Conservation (phyloP, 2,888 invertebrate genomes). For the Liodrosophila aerea region DNA sequence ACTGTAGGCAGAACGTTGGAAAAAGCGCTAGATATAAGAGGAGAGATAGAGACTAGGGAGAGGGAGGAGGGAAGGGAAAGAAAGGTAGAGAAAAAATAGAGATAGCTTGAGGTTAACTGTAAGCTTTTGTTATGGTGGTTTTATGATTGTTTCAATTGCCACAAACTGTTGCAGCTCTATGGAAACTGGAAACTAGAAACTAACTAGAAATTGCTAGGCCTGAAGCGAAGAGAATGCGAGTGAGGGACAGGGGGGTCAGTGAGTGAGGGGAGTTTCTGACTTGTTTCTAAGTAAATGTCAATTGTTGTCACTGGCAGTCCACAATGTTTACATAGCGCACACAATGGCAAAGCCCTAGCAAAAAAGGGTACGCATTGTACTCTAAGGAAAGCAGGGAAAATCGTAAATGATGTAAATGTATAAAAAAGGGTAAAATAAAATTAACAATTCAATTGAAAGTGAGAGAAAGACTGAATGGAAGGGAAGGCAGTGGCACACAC, state of each 20-base stretch:
- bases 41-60: background rate
- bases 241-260: background rate
- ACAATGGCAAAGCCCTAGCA: conserved; percentile 59
- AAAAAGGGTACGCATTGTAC: conserved; percentile 40
- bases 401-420: conserved; percentile 46
- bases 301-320: conserved; percentile 60
- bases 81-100: background rate
- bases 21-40: too few relatives aligned
- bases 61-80: background rate
- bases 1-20: too few relatives aligned
- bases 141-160: conserved; percentile 45
- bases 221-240: background rate
- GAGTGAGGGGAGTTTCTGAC: background rate
- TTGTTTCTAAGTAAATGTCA: conserved; percentile 34
- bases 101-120: conserved; percentile 6
- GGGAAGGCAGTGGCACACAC: conserved; percentile 8
- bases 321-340: conserved; percentile 56
- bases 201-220: conserved; percentile 3
- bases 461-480: conserved; percentile 4
- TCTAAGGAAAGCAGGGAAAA: conserved; percentile 9
- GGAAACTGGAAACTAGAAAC: background rate
- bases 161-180: conserved; percentile 48
- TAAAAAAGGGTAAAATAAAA: conserved; percentile 60
- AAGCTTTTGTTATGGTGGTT: conserved; percentile 6
- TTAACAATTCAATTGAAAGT: conserved; percentile 76